phyloP scores from a whole-genome alignment of 2,113 vertebrate species.

The Eublepharis macularius region DNA sequence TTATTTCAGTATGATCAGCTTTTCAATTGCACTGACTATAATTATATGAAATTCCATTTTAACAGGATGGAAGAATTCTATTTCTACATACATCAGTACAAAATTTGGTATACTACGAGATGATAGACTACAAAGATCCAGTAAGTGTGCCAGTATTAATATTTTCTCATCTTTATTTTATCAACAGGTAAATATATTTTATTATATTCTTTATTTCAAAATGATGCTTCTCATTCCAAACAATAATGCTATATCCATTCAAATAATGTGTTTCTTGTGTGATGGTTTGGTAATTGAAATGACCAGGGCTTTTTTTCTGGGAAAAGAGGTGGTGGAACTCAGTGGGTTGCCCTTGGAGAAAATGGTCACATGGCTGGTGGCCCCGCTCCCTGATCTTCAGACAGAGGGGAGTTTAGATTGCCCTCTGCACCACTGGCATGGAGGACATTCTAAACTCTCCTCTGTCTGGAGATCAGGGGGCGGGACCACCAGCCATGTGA shows the following conservation, averaged over 20 bases:
- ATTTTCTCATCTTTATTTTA: background rate
- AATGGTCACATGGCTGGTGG: too few relatives aligned
- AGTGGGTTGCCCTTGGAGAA: too few relatives aligned
- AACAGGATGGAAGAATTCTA: conserved; percentile 36
- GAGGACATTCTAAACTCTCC: too few relatives aligned
- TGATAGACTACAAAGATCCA: conserved; percentile 18
- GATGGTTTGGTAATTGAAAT: background rate
- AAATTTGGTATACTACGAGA: conserved; percentile 33
- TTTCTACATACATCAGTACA: conserved; percentile 33
- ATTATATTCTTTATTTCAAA: conserved; percentile 1
- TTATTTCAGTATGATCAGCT: background rate
- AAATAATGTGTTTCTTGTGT: background rate
- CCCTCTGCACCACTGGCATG: too few relatives aligned
- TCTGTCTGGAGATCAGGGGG: too few relatives aligned
- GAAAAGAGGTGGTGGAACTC: too few relatives aligned
- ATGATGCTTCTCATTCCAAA: background rate
- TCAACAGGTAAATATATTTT: conserved; percentile 5
- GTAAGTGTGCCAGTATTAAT: background rate
- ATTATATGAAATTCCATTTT: background rate
- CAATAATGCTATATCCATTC: background rate
- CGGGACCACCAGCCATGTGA: too few relatives aligned
- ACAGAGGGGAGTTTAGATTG: too few relatives aligned
- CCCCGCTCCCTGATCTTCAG: too few relatives aligned
- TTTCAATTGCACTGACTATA: background rate
- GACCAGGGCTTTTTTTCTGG: too few relatives aligned